phyloP scores from a whole-genome alignment of 2,888 invertebrate genomes.

The Drosophila tripunctata region DNA sequence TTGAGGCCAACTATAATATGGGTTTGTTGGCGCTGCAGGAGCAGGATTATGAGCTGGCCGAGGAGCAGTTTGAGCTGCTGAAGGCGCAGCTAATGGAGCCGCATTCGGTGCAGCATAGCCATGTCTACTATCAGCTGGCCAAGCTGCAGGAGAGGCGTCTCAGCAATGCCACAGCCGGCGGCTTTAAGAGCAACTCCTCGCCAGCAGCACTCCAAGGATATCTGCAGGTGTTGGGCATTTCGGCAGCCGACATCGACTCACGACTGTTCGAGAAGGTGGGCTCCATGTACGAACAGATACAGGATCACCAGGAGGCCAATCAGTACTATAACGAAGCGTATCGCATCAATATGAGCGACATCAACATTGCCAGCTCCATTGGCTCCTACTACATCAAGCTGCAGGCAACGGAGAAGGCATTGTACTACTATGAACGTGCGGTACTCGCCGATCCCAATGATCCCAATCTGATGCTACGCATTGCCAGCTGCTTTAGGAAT shows the following conservation, averaged over 20 bases:
- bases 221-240: constrained; percentile 91
- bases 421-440: constrained; percentile 92
- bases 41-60: constrained; percentile 89
- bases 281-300: constrained; percentile 93
- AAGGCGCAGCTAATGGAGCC: constrained; percentile 84
- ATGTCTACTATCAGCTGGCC: constrained; percentile 90
- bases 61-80: constrained; percentile 91
- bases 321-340: constrained; percentile 83
- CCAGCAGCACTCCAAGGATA: constrained; percentile 88
- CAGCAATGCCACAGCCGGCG: constrained; percentile 23
- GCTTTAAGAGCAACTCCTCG: constrained; percentile 47
- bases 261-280: constrained; percentile 95
- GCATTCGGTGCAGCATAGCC: constrained; percentile 85
- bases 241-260: constrained; percentile 94
- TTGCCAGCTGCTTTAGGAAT: constrained; percentile 92
- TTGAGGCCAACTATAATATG: constrained; percentile 93
- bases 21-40: constrained; percentile 86
- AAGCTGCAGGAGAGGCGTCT: constrained; percentile 88
- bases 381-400: constrained; percentile 95
- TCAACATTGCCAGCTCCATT: constrained; percentile 93
- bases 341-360: constrained; percentile 83
- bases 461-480: constrained; percentile 93
- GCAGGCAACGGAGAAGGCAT: constrained; percentile 94
- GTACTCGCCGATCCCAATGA: constrained; percentile 90
- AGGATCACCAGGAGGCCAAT: constrained; percentile 94